These are phyloP conservation scores for Heliconius charithonia DNA, from an alignment of 2,888 invertebrate species.

Conservation along the genomic window DNA sequence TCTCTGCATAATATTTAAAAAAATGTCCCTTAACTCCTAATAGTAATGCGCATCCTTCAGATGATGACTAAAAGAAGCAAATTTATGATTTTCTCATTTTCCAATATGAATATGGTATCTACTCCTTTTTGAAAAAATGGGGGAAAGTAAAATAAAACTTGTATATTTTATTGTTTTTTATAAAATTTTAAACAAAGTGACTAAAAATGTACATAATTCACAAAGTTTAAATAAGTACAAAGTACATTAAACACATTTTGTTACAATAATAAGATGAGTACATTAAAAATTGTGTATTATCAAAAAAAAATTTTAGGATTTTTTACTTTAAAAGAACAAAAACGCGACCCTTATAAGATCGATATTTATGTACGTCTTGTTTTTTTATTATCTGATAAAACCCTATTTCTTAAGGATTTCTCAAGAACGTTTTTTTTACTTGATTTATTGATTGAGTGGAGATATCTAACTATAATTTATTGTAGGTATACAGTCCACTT, in stretches of 20 bases:
- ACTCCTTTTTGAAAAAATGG: too few relatives aligned
- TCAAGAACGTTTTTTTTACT: not conserved
- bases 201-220: not conserved
- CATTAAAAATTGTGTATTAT: not conserved
- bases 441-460: too few relatives aligned
- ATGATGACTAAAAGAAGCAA: too few relatives aligned
- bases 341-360: not conserved
- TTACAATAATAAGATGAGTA: not conserved
- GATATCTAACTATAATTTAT: too few relatives aligned
- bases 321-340: too few relatives aligned
- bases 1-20: too few relatives aligned
- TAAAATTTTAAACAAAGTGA: not conserved
- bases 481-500: too few relatives aligned
- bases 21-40: too few relatives aligned
- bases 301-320: too few relatives aligned
- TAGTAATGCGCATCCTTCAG: too few relatives aligned
- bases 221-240: not conserved
- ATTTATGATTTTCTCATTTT: too few relatives aligned
- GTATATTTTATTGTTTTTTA: not conserved
- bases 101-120: too few relatives aligned
- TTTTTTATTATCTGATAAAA: not conserved
- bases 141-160: not conserved
- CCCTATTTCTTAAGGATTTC: not conserved
- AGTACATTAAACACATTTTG: not conserved
- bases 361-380: not conserved